Evolutionary conservation across 1,140 invertebrate genomes (phyloP).

Genomic region (Oreohelix idahoensis): DNA sequence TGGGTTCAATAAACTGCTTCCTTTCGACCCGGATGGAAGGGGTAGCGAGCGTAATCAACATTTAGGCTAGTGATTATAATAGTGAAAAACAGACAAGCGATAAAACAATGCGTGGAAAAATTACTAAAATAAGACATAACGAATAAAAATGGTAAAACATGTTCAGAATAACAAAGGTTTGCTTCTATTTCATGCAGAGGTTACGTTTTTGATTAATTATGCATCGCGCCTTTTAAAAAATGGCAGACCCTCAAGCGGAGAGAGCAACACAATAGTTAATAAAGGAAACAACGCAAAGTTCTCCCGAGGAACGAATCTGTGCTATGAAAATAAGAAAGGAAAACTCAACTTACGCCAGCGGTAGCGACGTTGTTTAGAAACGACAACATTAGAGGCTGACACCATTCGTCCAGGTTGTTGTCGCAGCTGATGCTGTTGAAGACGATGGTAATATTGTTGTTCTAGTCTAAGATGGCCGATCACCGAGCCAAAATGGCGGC

Average conservation of each 20-base stretch:
- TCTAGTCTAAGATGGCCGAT: conserved; percentile 35
- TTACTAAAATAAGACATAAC: too few relatives aligned
- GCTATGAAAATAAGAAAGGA: conserved; percentile 5
- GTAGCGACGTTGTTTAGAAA: conserved; percentile 24
- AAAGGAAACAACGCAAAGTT: neutral
- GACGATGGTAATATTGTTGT: conserved; percentile 15
- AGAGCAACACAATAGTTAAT: neutral
- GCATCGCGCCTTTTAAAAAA: neutral
- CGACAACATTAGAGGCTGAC: conserved; percentile 22
- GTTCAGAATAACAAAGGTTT: neutral
- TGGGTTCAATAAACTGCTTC: too few relatives aligned
- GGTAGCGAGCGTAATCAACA: too few relatives aligned
- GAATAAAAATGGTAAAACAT: too few relatives aligned
- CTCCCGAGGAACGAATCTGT: neutral
- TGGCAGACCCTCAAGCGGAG: neutral
- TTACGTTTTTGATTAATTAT: neutral
- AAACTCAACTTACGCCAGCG: conserved; percentile 31
- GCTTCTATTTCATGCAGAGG: neutral
- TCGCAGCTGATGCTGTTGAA: neutral
- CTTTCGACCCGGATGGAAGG: too few relatives aligned
- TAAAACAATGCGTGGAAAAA: too few relatives aligned
- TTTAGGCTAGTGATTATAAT: too few relatives aligned
- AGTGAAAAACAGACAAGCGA: too few relatives aligned
- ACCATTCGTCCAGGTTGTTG: neutral
- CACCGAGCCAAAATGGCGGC: conserved; percentile 34